A percentile compares a stretch with the other conserved stretches of the same genome.
Evolutionary conservation across 1,140 invertebrate species (phyloP).

Genomic region (Bombus soroeensis): DNA sequence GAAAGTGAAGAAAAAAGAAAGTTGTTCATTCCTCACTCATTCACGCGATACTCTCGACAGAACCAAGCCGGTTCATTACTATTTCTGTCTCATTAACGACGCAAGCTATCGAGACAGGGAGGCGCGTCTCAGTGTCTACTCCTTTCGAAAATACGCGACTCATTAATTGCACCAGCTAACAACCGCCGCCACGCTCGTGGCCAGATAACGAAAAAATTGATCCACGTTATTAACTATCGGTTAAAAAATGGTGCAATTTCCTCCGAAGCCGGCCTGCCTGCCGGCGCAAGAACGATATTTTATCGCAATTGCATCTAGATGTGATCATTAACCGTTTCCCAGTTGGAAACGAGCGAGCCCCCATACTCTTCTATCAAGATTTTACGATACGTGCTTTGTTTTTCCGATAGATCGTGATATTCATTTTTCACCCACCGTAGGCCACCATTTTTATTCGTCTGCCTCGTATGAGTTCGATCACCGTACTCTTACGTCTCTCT

Average conservation of each 20-base stretch:
- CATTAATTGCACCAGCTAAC: constrained; percentile 30
- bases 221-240: constrained; percentile 36
- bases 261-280: neutral
- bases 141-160: constrained; percentile 21
- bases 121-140: neutral
- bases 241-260: neutral
- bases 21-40: neutral
- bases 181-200: neutral
- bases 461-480: neutral
- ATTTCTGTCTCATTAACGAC: constrained; percentile 46
- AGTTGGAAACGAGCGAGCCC: neutral
- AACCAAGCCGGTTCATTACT: constrained; percentile 25
- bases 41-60: neutral
- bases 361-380: constrained; percentile 6
- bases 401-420: constrained; percentile 2
- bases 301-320: constrained; percentile 60
- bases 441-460: neutral
- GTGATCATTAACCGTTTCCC: constrained; percentile 53
- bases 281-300: constrained; percentile 42
- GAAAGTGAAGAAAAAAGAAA: neutral
- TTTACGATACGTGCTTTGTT: constrained; percentile 33
- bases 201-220: constrained; percentile 44
- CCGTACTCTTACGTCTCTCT: neutral
- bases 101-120: constrained; percentile 1
- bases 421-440: neutral